These are phyloP conservation scores for Eupithecia subumbrata DNA, from an alignment of 2,888 invertebrate genomes.

Conservation along the genomic window DNA sequence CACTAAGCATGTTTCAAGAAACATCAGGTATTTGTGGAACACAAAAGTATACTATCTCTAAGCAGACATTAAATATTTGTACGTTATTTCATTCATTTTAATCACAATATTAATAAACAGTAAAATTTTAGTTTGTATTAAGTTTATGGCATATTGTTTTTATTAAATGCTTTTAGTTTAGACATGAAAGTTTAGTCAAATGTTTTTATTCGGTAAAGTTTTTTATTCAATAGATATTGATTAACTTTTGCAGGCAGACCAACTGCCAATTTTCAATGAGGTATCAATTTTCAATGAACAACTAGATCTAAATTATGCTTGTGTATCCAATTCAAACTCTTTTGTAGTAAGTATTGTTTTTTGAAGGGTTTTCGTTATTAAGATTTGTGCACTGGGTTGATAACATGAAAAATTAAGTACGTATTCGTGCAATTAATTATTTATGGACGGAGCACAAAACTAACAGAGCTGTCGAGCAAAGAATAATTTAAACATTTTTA, in stretches of 20 bases:
- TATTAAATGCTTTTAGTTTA: conserved; percentile 55
- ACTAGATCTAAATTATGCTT: background rate
- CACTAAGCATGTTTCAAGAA: conserved; percentile 77
- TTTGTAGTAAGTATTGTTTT: background rate
- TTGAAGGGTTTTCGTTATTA: background rate
- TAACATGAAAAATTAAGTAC: conserved; percentile 76
- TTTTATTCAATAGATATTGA: background rate
- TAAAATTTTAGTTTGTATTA: conserved; percentile 44
- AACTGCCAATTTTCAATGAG: background rate
- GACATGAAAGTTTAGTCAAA: background rate
- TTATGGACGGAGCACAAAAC: conserved; percentile 74
- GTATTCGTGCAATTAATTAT: conserved; percentile 66
- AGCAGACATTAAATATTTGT: conserved; percentile 77
- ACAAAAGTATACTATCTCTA: conserved; percentile 70
- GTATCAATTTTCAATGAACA: background rate
- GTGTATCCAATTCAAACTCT: background rate
- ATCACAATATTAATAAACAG: conserved; percentile 62
- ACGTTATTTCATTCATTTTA: conserved; percentile 69
- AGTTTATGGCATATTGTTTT: conserved; percentile 53
- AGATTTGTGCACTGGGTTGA: conserved; percentile 37
- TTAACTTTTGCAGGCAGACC: background rate
- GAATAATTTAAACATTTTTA: background rate
- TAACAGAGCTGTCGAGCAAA: conserved; percentile 27
- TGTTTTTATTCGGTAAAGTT: background rate
- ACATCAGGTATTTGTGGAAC: conserved; percentile 64